A percentile compares a stretch with the other conserved stretches of the same genome.
Conservation (phyloP, 2,113 vertebrate genomes). For the Trematomus loennbergii region DNA sequence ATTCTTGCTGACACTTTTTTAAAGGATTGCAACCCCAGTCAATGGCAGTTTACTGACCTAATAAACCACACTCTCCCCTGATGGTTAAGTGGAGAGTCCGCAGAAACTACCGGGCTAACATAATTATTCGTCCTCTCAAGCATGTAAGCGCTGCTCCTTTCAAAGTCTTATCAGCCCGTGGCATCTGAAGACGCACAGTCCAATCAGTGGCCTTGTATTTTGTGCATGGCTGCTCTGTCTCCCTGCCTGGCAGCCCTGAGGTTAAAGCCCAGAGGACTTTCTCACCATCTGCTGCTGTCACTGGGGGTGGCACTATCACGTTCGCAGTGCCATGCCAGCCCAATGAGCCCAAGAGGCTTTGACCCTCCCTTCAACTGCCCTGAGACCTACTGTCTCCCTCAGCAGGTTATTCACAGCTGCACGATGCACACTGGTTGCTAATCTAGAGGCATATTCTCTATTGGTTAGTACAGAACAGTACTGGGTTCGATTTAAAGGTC, state of each 20-base stretch:
- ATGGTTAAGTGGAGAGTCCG: slow-evolving; percentile 5
- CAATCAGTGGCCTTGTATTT: slow-evolving; percentile 66
- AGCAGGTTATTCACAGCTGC: slow-evolving; percentile 27
- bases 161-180: slow-evolving; percentile 53
- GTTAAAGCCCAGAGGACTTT: slow-evolving; percentile 35
- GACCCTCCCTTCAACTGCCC: slow-evolving; percentile 1
- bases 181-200: slow-evolving; percentile 43
- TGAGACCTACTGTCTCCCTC: slow-evolving; percentile 4
- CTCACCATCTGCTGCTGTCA: slow-evolving; percentile 77
- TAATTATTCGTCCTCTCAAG: slow-evolving; percentile 55
- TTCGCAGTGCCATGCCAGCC: slow-evolving; percentile 39
- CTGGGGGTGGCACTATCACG: slow-evolving; percentile 49
- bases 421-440: slow-evolving; percentile 9
- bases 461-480: neutral
- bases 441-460: neutral
- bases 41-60: slow-evolving; percentile 14
- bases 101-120: slow-evolving; percentile 43
- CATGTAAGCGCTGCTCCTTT: slow-evolving; percentile 54
- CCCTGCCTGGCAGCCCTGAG: slow-evolving; percentile 50
- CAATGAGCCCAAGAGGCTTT: slow-evolving; percentile 20
- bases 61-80: slow-evolving; percentile 5
- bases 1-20: slow-evolving; percentile 5
- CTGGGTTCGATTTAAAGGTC: neutral
- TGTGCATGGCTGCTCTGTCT: slow-evolving; percentile 69
- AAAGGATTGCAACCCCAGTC: neutral